Base-by-base conservation (phyloP, 2,113 vertebrate species). In the Notechis scutatus region DNA sequence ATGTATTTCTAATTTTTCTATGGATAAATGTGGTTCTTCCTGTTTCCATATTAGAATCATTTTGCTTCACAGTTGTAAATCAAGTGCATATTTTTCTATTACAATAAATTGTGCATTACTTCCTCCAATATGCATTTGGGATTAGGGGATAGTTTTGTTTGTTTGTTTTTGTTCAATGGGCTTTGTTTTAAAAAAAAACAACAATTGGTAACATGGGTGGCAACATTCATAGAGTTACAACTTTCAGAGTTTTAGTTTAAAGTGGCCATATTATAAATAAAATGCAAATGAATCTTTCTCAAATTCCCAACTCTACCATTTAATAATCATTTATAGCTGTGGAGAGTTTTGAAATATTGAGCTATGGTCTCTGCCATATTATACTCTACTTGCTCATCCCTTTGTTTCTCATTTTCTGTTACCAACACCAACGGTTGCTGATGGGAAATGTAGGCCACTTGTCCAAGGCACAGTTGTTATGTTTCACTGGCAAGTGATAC, bases 401-500 rank as follows among this genome's bases (percentile, higher is more conserved):
- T 91, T 93, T 94, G 96, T 39, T 52, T 57, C 14, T 47, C 57
- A 91, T 8, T 34, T 26, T 9, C 18, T 42, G 34, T 81, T 39
- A 81, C 34, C 74, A 81, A 81, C 74, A 81, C 92, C 81, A 90
- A 91, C 45, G 91, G 12, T 10, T 42, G 34, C 8, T 59, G 88
- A 91, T 52, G 94, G 95, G 3, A 74, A 64, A 90, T 95, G 94
- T 34, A 96, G 90, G 59, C 12, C 92, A 34, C 11, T 85, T 54
- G 92, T 93, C 93, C 0, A 4, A 4, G 74, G 94, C 0, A 74
- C 85, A 34, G 29, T 89, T 92, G 0, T 57, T 59, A 85, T 57
- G 95, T 92, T 96, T 98, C 57, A 96, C 23, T 29, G 98, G 98
- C 98, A 99, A 97, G 18, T 97, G 95, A 92, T 98, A 98, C 59